These are phyloP conservation scores for Cosmia pyralina DNA, from an alignment of 2,888 invertebrate genomes.

Conservation along the genomic window DNA sequence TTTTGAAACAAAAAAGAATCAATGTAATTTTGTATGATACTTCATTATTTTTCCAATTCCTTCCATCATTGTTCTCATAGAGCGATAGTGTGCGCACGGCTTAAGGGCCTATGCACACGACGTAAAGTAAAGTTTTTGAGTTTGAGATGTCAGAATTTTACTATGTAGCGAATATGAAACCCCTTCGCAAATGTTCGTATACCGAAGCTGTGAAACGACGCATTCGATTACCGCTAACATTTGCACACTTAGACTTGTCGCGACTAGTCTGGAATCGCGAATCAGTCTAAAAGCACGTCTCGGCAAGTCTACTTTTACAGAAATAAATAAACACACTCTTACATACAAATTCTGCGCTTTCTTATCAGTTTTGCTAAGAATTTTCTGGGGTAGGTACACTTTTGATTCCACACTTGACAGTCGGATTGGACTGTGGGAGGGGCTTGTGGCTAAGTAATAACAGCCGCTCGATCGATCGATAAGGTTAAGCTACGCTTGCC, in stretches of 20 bases:
- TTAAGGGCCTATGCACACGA: too few species aligned
- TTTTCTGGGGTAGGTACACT: neutral
- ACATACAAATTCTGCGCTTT: neutral
- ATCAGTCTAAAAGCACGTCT: conserved; percentile 19
- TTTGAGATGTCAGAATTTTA: neutral
- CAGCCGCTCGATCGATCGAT: too few species aligned
- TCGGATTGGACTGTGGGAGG: too few species aligned
- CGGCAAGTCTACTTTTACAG: conserved; percentile 1
- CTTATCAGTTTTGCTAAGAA: neutral
- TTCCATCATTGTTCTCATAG: neutral
- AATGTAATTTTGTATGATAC: neutral
- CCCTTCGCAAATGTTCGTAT: conserved; percentile 22
- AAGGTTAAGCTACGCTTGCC: too few species aligned
- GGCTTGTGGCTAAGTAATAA: too few species aligned
- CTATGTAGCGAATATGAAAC: conserved; percentile 12
- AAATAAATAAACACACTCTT: conserved; percentile 8
- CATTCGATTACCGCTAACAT: conserved; percentile 44
- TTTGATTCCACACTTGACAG: neutral
- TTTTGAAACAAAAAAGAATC: neutral
- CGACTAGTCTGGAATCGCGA: conserved; percentile 21
- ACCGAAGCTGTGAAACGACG: conserved; percentile 18
- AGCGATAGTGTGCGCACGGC: neutral
- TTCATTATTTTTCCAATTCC: neutral
- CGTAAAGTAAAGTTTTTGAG: conserved; percentile 10
- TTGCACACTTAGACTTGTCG: conserved; percentile 27